Percentiles rank a stretch among this genome's conserved stretches.
Conservation (phyloP, 2,888 invertebrate genomes). For the Caenorhabditis becei region DNA sequence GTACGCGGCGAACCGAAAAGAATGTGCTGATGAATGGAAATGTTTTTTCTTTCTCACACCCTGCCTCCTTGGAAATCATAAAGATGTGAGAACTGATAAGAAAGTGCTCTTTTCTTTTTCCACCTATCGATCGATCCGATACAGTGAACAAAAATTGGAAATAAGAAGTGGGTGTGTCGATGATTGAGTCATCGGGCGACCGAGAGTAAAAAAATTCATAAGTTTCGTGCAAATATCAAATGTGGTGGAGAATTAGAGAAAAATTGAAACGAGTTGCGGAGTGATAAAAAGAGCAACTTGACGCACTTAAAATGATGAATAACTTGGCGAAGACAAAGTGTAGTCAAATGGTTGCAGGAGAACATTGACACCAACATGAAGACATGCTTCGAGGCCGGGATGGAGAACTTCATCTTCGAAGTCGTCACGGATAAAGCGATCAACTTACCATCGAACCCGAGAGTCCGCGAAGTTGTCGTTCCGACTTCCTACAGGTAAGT, state of each 20-base stretch:
- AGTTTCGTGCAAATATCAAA: slow-evolving; percentile 38
- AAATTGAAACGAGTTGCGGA: background rate
- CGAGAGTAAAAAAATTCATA: slow-evolving; percentile 34
- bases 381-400: slow-evolving; percentile 87
- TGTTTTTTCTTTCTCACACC: slow-evolving; percentile 20
- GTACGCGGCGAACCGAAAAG: slow-evolving; percentile 31
- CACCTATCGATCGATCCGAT: slow-evolving; percentile 5
- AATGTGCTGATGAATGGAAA: background rate
- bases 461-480: slow-evolving; percentile 90
- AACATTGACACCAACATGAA: slow-evolving; percentile 79
- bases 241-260: slow-evolving; percentile 4
- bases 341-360: slow-evolving; percentile 70
- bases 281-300: slow-evolving; percentile 36
- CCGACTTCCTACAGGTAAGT: slow-evolving; percentile 84
- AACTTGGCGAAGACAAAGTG: background rate
- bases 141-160: slow-evolving; percentile 1
- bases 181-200: slow-evolving; percentile 14
- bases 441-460: slow-evolving; percentile 85
- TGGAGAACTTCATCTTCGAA: slow-evolving; percentile 92
- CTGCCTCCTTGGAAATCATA: slow-evolving; percentile 13
- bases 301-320: slow-evolving; percentile 31
- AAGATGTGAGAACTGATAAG: slow-evolving; percentile 25
- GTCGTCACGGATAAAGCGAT: slow-evolving; percentile 90
- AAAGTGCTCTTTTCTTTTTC: slow-evolving; percentile 7
- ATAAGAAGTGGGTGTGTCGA: slow-evolving; percentile 34